phyloP scores from a whole-genome alignment of 2,888 invertebrate species.

The Acronicta aceris region DNA sequence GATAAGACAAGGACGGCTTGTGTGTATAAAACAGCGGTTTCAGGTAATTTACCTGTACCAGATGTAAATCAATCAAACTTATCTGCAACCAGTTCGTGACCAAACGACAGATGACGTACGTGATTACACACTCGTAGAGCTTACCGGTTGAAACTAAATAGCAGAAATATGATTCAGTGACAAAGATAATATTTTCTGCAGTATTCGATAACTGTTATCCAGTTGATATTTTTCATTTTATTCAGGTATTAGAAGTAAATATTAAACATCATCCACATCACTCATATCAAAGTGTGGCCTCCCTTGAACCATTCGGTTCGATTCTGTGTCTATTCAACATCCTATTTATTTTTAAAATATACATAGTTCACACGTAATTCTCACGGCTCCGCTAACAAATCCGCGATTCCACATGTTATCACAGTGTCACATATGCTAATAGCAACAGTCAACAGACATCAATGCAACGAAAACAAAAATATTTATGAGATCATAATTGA shows the following conservation, averaged over 20 bases:
- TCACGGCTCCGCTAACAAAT: slow-evolving; percentile 15
- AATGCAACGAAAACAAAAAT: slow-evolving; percentile 46
- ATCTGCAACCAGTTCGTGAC: slow-evolving; percentile 43
- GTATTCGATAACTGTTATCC: slow-evolving; percentile 12
- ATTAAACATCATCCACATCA: not conserved
- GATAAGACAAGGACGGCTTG: slow-evolving; percentile 14
- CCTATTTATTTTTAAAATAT: slow-evolving; percentile 1
- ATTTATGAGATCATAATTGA: slow-evolving; percentile 32
- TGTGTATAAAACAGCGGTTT: slow-evolving; percentile 57
- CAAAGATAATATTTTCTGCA: slow-evolving; percentile 11
- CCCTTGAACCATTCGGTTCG: no score
- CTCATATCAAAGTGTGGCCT: no score
- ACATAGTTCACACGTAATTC: slow-evolving; percentile 11
- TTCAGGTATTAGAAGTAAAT: not conserved
- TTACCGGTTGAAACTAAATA: slow-evolving; percentile 24
- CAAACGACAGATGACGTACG: slow-evolving; percentile 40
- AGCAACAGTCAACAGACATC: slow-evolving; percentile 19
- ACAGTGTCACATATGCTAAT: slow-evolving; percentile 25
- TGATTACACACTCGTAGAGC: slow-evolving; percentile 19
- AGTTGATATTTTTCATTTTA: slow-evolving; percentile 3
- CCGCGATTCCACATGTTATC: slow-evolving; percentile 21
- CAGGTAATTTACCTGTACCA: slow-evolving; percentile 61
- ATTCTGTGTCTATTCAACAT: not conserved
- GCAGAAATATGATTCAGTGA: slow-evolving; percentile 16
- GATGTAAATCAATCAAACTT: slow-evolving; percentile 48